phyloP scores from a whole-genome alignment of 2,797 vertebrate species.

The Perdix hodgsoniae region DNA sequence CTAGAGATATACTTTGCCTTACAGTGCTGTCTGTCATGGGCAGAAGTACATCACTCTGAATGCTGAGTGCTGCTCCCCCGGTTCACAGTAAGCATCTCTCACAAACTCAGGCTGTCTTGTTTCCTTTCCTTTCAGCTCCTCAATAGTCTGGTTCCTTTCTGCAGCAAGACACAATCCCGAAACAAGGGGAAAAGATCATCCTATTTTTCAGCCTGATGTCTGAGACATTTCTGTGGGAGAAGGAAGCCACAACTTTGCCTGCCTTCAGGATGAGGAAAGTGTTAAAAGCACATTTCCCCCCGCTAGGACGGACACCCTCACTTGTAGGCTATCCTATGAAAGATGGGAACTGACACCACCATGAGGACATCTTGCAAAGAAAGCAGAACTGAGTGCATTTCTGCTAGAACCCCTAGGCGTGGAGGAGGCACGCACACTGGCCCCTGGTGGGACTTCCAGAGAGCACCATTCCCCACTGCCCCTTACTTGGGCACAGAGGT shows the following conservation, averaged over 20 bases:
- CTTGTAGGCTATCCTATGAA: not conserved
- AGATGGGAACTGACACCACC: conserved; percentile 48
- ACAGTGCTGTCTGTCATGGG: not conserved
- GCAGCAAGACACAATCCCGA: accelerated
- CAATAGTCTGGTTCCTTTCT: not conserved
- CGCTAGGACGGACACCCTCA: not conserved
- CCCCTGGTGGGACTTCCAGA: accelerated
- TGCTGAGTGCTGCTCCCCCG: not conserved
- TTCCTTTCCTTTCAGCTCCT: not conserved
- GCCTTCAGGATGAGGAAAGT: accelerated
- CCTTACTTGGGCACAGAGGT: not conserved
- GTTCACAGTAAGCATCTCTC: not conserved
- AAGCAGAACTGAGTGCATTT: not conserved
- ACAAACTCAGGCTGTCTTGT: not conserved
- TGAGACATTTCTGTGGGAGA: not conserved
- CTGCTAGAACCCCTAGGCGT: accelerated
- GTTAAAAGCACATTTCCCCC: not conserved
- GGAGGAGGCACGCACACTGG: not conserved
- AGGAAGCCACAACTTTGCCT: not conserved
- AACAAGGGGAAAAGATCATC: not conserved
- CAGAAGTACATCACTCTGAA: not conserved
- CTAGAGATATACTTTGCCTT: not conserved
- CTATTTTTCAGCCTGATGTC: not conserved
- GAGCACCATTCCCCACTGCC: not conserved
- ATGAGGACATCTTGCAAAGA: conserved; percentile 34